These are phyloP conservation scores for Drosophila paranaensis DNA, from an alignment of 2,888 invertebrate species.

Conservation along the genomic window DNA sequence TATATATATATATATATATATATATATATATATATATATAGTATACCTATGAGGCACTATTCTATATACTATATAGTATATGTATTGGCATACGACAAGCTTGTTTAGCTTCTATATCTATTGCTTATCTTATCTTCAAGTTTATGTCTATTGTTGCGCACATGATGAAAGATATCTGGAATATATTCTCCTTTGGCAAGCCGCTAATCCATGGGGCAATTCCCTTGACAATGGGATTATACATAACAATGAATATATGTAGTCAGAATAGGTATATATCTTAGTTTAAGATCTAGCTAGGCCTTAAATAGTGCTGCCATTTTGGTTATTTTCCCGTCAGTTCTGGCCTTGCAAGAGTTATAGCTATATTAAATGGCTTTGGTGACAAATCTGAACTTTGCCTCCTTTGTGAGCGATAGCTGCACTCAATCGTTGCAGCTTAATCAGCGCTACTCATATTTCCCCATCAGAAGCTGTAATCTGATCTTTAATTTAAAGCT, in stretches of 20 bases:
- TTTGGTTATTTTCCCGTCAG: too few species aligned
- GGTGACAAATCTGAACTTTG: too few species aligned
- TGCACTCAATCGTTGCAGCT: too few species aligned
- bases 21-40: not conserved
- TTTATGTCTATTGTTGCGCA: not conserved
- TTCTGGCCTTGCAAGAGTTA: too few species aligned
- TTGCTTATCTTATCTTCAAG: slow-evolving; percentile 5
- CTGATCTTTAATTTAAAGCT: too few species aligned
- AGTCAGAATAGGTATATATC: not conserved
- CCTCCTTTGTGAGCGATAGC: too few species aligned
- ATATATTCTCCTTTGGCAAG: not conserved
- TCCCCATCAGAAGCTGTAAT: too few species aligned
- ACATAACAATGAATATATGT: not conserved
- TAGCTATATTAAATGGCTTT: too few species aligned
- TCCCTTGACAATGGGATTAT: not conserved
- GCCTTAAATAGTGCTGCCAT: too few species aligned
- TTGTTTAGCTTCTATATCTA: not conserved
- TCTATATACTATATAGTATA: not conserved
- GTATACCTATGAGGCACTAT: too few species aligned
- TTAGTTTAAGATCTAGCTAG: not conserved
- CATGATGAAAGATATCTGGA: not conserved
- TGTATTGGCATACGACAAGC: not conserved
- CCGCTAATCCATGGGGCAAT: not conserved
- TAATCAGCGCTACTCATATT: too few species aligned
- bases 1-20: too few species aligned